These are phyloP conservation scores for Drosophila meridionalis DNA, from an alignment of 2,888 invertebrate genomes.

Conservation along the genomic window DNA sequence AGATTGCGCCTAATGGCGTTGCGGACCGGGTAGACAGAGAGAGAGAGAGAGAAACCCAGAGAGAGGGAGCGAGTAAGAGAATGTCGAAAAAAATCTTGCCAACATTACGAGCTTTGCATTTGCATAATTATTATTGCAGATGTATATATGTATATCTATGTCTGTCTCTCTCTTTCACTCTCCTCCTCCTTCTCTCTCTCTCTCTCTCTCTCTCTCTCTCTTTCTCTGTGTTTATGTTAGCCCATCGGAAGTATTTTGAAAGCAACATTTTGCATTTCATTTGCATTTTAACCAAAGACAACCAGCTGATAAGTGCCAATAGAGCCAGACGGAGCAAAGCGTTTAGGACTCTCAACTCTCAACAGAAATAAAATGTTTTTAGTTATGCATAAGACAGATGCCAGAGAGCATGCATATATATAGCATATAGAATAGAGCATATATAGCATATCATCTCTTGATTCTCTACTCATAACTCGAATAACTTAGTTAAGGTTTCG, in stretches of 20 bases:
- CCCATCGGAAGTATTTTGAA: conserved; percentile 37
- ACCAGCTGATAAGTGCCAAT: conserved; percentile 57
- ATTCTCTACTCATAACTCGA: background rate
- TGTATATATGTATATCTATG: conserved; percentile 3
- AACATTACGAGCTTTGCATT: conserved; percentile 71
- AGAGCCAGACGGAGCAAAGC: conserved; percentile 6
- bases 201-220: conserved; percentile 14
- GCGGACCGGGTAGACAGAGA: background rate
- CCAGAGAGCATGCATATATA: background rate
- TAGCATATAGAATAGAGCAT: background rate
- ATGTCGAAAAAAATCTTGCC: conserved; percentile 66
- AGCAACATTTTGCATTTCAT: conserved; percentile 71
- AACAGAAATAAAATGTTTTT: conserved; percentile 1
- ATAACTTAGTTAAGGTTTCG: too few relatives aligned
- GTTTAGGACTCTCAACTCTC: conserved; percentile 5
- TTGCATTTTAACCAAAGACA: conserved; percentile 67
- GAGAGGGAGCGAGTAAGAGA: conserved; percentile 12
- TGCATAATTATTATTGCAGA: conserved; percentile 74
- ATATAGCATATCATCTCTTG: background rate
- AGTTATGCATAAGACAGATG: background rate
- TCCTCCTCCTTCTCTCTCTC: conserved; percentile 20
- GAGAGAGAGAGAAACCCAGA: conserved; percentile 9
- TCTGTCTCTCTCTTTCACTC: conserved; percentile 16
- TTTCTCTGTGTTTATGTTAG: conserved; percentile 20
- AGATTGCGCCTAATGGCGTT: conserved; percentile 8